Conservation (phyloP, 2,113 vertebrate species). For the Calidris pygmaea region DNA sequence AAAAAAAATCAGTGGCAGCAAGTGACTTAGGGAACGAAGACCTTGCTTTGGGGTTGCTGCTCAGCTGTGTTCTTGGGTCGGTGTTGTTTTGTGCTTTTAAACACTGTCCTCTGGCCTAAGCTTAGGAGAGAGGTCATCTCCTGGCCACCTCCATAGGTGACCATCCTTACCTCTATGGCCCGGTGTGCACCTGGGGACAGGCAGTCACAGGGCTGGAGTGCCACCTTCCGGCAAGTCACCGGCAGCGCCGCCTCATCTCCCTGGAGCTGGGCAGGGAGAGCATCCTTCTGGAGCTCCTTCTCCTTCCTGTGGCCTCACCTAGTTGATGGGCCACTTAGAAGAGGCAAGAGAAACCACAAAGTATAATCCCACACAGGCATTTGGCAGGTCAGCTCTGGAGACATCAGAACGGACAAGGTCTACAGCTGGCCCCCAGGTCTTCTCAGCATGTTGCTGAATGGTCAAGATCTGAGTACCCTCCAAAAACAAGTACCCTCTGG, state of each 20-base stretch:
- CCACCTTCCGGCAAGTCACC: slow-evolving; percentile 39
- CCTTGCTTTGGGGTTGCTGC: neutral
- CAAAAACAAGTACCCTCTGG: neutral
- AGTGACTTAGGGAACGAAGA: neutral
- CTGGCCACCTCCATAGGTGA: neutral
- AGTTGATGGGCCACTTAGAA: neutral
- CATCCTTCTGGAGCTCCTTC: neutral
- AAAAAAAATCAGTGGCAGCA: neutral
- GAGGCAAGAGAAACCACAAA: neutral
- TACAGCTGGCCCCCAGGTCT: neutral
- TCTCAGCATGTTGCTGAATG: neutral
- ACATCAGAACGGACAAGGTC: neutral
- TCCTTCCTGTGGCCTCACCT: neutral
- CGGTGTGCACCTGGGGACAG: neutral
- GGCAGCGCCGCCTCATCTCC: neutral
- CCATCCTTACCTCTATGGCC: fast-evolving
- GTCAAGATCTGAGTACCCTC: neutral
- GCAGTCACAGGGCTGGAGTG: slow-evolving; percentile 2
- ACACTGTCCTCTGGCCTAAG: neutral
- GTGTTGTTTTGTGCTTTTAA: neutral
- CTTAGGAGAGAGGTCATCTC: neutral
- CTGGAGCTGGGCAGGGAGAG: neutral
- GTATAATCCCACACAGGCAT: fast-evolving
- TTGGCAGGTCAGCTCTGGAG: neutral
- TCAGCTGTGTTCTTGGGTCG: neutral